Evolutionary conservation across 2,888 invertebrate genomes (phyloP).

Genomic region (Falcaria lacertinaria): DNA sequence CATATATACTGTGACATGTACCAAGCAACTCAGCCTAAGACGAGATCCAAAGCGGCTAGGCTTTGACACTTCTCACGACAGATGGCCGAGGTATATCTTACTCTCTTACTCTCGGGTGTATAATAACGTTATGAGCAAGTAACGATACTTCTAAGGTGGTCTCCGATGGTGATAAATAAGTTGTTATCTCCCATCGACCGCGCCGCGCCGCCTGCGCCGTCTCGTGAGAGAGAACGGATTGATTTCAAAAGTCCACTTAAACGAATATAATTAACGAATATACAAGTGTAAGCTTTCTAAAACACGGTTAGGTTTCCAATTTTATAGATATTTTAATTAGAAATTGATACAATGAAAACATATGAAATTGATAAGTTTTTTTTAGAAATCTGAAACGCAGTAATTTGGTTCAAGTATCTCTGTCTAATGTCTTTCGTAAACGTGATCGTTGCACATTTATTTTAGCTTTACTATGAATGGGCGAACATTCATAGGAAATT

Average conservation of each 20-base stretch:
- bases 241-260: constrained; percentile 25
- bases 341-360: constrained; percentile 1
- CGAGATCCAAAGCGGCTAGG: too few species aligned
- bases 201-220: constrained; percentile 8
- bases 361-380: not conserved
- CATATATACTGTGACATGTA: too few species aligned
- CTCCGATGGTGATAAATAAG: constrained; percentile 51
- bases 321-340: constrained; percentile 21
- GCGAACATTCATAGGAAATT: too few species aligned
- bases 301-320: constrained; percentile 20
- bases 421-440: too few species aligned
- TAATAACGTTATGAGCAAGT: constrained; percentile 2
- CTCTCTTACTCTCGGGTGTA: too few species aligned
- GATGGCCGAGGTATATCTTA: not conserved
- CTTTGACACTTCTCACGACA: not conserved
- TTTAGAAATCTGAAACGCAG: constrained; percentile 5
- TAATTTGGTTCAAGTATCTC: constrained; percentile 9
- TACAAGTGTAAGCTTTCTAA: constrained; percentile 31
- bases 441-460: too few species aligned
- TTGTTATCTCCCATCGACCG: constrained; percentile 39
- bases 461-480: too few species aligned
- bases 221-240: constrained; percentile 44
- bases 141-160: constrained; percentile 26
- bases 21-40: too few species aligned
- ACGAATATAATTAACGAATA: constrained; percentile 31